Evolutionary conservation across 2,888 invertebrate species (phyloP), one percentile per base, ranked within the genome.

Genomic region (Apodemia hepburni): DNA sequence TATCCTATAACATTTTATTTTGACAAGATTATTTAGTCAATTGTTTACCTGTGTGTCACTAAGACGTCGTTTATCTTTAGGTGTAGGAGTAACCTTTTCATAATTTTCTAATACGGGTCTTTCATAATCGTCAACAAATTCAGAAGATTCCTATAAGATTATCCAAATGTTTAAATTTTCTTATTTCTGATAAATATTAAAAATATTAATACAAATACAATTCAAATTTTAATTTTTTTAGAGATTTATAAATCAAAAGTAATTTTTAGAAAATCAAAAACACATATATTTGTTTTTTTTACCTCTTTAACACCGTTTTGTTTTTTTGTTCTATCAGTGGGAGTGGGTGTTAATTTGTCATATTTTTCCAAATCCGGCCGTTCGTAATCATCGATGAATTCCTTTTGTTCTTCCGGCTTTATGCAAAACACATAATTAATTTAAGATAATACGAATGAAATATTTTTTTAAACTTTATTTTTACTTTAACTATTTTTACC

Each of bases 341-440:
- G 78, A 58, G 90, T 85, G 60, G 91, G 91, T 71, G 89, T 83
- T 51, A 92, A 67, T 81, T 93, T 93, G 75, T 95, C 94, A 74
- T 94, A 95, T 83, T 93, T 94, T 76, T 95, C 95, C 64, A 95
- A 87, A 35, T 93, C 94, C 0, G 96, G 94, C 68, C 95, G 92
- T 78, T 96, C 96, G 76, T 96, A 96, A 82, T 96, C 96, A 51
- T 95, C 94, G 63, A 93, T 87, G 61, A 92, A 89, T 68, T 93
- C 93, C 68, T 89, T 85, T 59, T 89, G 84, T 70, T 92, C 92
- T 67, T 77, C 83, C 54, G 84, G 85, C 87, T 88, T 51, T 51
- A 42, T 42, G 4, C 15, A 42, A 42, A 42, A 42, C 15, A 42
- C 42, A 42, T 42, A 42, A 42, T 42, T 42, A 15, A 42, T 42